Evolutionary conservation across 1,140 invertebrate species (phyloP), one percentile per base, ranked within the genome.

Genomic region (Phymorhynchus buccinoides): DNA sequence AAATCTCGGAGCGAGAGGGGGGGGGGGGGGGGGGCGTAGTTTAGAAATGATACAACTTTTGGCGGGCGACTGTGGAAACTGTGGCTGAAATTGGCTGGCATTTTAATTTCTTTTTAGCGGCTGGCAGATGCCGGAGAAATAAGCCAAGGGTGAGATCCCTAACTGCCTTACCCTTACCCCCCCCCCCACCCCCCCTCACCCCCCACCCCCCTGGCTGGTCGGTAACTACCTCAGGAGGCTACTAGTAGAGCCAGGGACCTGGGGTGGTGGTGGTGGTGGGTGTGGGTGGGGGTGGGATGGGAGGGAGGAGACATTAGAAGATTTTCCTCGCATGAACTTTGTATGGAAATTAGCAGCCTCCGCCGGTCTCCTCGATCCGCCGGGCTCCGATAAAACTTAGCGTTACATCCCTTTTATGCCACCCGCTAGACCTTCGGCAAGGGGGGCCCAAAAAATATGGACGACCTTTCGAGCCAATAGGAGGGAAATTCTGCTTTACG

Each of bases 251-350:
- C 62, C 4, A 27, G 37, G 35, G 35, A 66, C 81, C 81, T 30
- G 35, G 12, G n/a, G n/a, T n/a, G n/a, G n/a, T n/a, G n/a, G n/a
- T n/a, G n/a, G n/a, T n/a, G n/a, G n/a, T n/a, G n/a, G n/a, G n/a
- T n/a, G n/a, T n/a, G n/a, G n/a, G n/a, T n/a, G n/a, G n/a, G n/a
- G n/a, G n/a, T n/a, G n/a, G n/a, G n/a, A n/a, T n/a, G n/a, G n/a
- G n/a, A n/a, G 62, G 30, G 30, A 32, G 81, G 44, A 44, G 81
- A 83, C 81, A 83, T 83, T 83, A 83, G 81, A 83, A 83, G 81
- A 83, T 83, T 83, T n/a, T 83, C 62, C 81, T 83, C 81, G 81
- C 81, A 83, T 83, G 62, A 83, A 83, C 81, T 83, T 82, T 83
- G 81, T 83, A 83, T 83, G 81, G 81, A 83, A 83, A 83, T 83